These are phyloP conservation scores for Lysiphlebus fabarum DNA, from an alignment of 1,140 invertebrate species.

Conservation along the genomic window DNA sequence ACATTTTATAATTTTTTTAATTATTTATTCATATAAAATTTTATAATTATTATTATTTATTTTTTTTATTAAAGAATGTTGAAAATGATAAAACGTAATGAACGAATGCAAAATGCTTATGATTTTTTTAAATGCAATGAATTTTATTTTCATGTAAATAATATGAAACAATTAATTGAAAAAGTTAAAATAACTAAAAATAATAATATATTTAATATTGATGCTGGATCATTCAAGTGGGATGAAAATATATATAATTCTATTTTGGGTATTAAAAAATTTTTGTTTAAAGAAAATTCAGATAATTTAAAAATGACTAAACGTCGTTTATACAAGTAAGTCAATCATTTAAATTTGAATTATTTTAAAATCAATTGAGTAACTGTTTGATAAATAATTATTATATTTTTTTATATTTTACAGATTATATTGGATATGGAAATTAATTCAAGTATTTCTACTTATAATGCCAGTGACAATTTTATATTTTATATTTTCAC, in stretches of 20 bases:
- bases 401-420: conserved; percentile 23
- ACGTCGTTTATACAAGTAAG: conserved; percentile 65
- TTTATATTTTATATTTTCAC: too few species aligned
- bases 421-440: conserved; percentile 50
- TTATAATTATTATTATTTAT: neutral
- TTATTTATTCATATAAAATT: conserved; percentile 25
- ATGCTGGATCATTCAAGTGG: conserved; percentile 64
- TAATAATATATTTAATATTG: conserved; percentile 59
- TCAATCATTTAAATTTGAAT: neutral
- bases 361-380: conserved; percentile 13
- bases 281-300: conserved; percentile 71
- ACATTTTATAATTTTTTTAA: conserved; percentile 37
- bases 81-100: conserved; percentile 75
- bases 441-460: conserved; percentile 42
- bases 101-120: conserved; percentile 71
- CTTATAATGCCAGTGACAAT: conserved; percentile 42
- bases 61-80: conserved; percentile 65
- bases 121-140: conserved; percentile 86
- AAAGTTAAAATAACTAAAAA: conserved; percentile 61
- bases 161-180: conserved; percentile 67
- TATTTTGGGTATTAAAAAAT: conserved; percentile 75
- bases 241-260: conserved; percentile 68
- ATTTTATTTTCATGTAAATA: conserved; percentile 80
- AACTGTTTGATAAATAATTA: neutral
- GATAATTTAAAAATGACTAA: conserved; percentile 64